Conservation (phyloP, 2,113 vertebrate species). For the Malurus alboscapulatus region DNA sequence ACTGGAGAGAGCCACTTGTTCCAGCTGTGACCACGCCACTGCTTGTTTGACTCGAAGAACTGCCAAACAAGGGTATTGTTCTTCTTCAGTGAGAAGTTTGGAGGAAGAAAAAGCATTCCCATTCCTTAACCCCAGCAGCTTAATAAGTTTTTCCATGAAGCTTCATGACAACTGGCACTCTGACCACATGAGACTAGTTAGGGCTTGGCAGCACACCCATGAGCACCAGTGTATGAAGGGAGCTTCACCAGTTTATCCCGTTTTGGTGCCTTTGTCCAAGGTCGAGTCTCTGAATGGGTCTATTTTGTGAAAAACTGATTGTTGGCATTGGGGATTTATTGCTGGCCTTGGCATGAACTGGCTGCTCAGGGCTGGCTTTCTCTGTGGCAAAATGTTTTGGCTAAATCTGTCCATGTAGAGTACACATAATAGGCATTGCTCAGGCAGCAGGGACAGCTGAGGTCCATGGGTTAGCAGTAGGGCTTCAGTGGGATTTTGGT, state of each 20-base stretch:
- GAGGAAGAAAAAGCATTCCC: not conserved
- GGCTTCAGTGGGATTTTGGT: not conserved
- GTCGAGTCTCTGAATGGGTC: not conserved
- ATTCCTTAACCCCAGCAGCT: not conserved
- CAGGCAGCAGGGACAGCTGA: rapidly evolving
- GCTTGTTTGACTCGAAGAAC: not conserved
- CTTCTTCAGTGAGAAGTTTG: not conserved
- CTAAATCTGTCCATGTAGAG: not conserved
- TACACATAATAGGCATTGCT: not conserved
- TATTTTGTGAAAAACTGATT: not conserved
- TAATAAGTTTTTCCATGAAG: not conserved
- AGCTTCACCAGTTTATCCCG: not conserved
- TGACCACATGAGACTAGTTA: not conserved
- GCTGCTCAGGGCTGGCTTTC: not conserved
- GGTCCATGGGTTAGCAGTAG: not conserved
- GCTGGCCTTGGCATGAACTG: not conserved
- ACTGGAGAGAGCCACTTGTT: not conserved
- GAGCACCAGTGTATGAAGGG: not conserved
- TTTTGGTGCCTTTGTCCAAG: not conserved
- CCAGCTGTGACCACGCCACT: not conserved
- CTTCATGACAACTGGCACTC: not conserved
- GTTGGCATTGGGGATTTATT: not conserved
- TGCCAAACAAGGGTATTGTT: not conserved
- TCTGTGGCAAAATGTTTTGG: not conserved
- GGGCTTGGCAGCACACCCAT: not conserved